A percentile compares a stretch with the other conserved stretches of the same genome.
Evolutionary conservation across 1,140 invertebrate species (phyloP).

Genomic region (Lordiphosa collinella): DNA sequence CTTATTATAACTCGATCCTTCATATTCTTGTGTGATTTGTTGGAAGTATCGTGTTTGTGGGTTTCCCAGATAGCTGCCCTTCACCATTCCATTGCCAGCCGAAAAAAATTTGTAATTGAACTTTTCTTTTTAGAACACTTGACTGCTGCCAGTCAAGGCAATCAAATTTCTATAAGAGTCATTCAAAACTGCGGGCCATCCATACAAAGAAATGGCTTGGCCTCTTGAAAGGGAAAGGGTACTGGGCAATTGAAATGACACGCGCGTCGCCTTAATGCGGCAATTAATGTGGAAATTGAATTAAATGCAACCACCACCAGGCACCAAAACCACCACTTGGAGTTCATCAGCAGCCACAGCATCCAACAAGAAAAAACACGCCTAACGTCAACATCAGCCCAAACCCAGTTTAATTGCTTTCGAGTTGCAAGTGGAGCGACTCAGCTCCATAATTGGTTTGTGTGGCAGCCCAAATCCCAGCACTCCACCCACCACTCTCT

Average conservation of each 20-base stretch:
- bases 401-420: constrained; percentile 2
- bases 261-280: constrained; percentile 58
- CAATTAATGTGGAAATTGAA: constrained; percentile 73
- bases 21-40: too few relatives aligned
- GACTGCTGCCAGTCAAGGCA: constrained; percentile 27
- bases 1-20: too few relatives aligned
- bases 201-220: neutral
- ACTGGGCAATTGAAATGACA: constrained; percentile 62
- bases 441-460: constrained; percentile 28
- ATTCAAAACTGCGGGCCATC: constrained; percentile 45
- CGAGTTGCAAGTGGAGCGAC: constrained; percentile 5
- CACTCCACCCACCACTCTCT: neutral
- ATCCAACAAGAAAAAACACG: constrained; percentile 1
- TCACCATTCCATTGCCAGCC: neutral
- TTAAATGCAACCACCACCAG: constrained; percentile 60
- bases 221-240: constrained; percentile 64
- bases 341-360: constrained; percentile 2
- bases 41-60: neutral
- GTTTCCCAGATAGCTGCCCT: neutral
- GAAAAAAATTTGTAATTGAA: constrained; percentile 27
- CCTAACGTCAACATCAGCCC: constrained; percentile 2
- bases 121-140: constrained; percentile 21
- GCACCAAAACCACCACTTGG: constrained; percentile 8
- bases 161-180: constrained; percentile 56
- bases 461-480: constrained; percentile 5